Conservation (phyloP, 2,797 vertebrate species). For the Thamnophis elegans region DNA sequence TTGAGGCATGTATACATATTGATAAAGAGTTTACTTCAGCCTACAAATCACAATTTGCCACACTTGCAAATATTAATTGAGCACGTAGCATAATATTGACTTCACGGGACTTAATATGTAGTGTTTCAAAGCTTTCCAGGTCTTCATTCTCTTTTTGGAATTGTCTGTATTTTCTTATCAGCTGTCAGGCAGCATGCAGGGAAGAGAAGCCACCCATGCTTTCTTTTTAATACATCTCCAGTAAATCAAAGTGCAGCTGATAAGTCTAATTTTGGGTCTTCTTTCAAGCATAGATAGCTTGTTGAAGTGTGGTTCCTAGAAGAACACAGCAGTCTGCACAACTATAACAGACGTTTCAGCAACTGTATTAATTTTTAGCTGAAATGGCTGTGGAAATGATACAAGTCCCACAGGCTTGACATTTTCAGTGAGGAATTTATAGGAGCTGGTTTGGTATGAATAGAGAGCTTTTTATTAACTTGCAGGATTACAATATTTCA, state of each 20-base stretch:
- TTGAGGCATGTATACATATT: neutral
- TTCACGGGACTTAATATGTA: neutral
- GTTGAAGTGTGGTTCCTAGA: slow-evolving; percentile 28
- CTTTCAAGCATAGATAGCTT: neutral
- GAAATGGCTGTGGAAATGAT: neutral
- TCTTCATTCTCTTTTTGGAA: neutral
- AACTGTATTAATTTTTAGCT: neutral
- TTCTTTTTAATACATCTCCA: slow-evolving; percentile 27
- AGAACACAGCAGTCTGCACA: slow-evolving; percentile 29
- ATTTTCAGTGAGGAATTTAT: neutral
- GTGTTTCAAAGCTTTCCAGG: neutral
- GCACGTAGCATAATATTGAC: neutral
- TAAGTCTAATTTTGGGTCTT: slow-evolving; percentile 16
- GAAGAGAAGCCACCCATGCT: slow-evolving; percentile 24
- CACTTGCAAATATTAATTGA: neutral
- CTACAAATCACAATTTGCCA: neutral
- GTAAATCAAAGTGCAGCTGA: slow-evolving; percentile 46
- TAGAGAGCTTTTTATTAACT: neutral
- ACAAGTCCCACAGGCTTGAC: neutral
- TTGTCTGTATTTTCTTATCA: slow-evolving; percentile 7
- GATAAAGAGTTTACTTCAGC: neutral
- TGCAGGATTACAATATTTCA: neutral
- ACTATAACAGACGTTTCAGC: slow-evolving; percentile 36
- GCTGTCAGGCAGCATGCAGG: slow-evolving; percentile 11
- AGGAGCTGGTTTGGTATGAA: neutral